These are phyloP conservation scores for Stratiolaelaps scimitus DNA, from an alignment of 1,140 invertebrate species.

Conservation along the genomic window DNA sequence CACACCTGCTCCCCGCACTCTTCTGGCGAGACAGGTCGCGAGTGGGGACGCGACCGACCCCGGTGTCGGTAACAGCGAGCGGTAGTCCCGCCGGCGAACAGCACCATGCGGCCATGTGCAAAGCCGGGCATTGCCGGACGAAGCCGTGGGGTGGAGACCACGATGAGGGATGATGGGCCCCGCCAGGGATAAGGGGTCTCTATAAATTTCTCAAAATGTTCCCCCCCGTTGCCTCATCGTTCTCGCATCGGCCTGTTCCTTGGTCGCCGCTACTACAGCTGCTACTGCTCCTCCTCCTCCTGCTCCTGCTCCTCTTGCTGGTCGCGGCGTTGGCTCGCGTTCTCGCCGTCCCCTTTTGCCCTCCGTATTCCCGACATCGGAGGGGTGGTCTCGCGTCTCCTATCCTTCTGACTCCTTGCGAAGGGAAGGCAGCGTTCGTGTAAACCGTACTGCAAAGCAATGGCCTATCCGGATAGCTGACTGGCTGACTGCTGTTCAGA, in stretches of 20 bases:
- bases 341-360: too few relatives aligned
- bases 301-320: constrained; percentile 14
- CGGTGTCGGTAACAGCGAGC: too few relatives aligned
- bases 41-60: too few relatives aligned
- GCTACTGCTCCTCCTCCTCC: constrained; percentile 2
- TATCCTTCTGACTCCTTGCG: too few relatives aligned
- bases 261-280: not conserved
- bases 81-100: too few relatives aligned
- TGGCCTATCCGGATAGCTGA: not conserved
- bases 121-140: not conserved
- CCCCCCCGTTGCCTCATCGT: not conserved
- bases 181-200: constrained; percentile 10
- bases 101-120: too few relatives aligned
- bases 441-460: not conserved
- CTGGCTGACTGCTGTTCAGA: not conserved
- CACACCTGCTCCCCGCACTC: constrained; percentile 22
- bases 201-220: constrained; percentile 29
- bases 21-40: not conserved
- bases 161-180: not conserved
- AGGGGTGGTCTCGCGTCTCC: too few relatives aligned
- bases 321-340: too few relatives aligned
- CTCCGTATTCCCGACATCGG: too few relatives aligned
- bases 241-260: not conserved
- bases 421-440: too few relatives aligned
- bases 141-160: not conserved